These are phyloP conservation scores for Numida meleagris DNA, from an alignment of 2,113 vertebrate genomes.

Conservation along the genomic window DNA sequence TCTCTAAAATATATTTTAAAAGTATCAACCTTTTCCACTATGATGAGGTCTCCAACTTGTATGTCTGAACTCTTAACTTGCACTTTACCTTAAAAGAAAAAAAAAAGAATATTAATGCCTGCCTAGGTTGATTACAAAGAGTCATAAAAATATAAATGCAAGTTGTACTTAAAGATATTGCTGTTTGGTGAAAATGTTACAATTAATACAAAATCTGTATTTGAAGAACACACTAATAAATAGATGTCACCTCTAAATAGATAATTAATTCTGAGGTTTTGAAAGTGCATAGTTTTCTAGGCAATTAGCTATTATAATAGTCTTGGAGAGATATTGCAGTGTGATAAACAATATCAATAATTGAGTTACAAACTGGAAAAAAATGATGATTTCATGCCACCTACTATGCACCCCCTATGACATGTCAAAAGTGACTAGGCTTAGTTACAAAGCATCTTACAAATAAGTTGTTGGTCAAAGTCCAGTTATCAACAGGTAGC, in stretches of 20 bases:
- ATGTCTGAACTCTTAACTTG: slow-evolving; percentile 99
- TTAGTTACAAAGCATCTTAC: background rate
- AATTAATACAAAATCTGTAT: background rate
- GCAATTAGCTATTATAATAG: background rate
- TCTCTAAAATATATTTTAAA: slow-evolving; percentile 70
- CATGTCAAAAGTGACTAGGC: background rate
- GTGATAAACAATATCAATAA: background rate
- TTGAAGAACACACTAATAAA: background rate
- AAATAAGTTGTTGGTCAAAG: background rate
- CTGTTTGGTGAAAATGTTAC: background rate
- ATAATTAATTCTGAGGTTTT: background rate
- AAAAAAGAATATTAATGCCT: slow-evolving; percentile 20
- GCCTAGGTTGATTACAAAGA: background rate
- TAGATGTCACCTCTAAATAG: background rate
- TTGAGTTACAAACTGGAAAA: background rate
- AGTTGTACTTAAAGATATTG: background rate
- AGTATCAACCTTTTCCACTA: slow-evolving; percentile 94
- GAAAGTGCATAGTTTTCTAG: background rate
- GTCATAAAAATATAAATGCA: slow-evolving; percentile 22
- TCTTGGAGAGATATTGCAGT: background rate
- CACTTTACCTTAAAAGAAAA: slow-evolving; percentile 88
- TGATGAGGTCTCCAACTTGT: slow-evolving; percentile 97
- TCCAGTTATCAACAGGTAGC: background rate
- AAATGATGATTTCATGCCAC: background rate
- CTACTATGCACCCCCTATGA: background rate